Evolutionary conservation across 2,113 vertebrate genomes (phyloP).

Genomic region (Entosphenus tridentatus): DNA sequence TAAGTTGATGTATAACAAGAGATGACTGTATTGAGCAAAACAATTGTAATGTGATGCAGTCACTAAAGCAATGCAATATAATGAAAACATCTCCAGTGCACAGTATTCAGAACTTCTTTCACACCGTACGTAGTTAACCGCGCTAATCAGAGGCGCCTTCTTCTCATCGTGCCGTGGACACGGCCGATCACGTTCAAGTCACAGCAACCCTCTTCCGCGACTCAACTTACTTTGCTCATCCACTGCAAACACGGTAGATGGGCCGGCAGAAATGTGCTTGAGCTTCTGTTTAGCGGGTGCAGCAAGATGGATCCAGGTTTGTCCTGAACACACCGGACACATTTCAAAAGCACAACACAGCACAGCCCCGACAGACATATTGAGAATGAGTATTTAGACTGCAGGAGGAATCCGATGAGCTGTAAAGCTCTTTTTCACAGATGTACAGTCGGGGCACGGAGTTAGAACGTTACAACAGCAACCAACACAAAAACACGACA

Average conservation of each 20-base stretch:
- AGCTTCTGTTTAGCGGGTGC: slow-evolving; percentile 63
- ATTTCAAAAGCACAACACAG: slow-evolving; percentile 7
- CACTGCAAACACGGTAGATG: slow-evolving; percentile 47
- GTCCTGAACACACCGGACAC: slow-evolving; percentile 26
- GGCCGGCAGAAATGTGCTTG: slow-evolving; percentile 66
- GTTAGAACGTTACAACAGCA: not conserved
- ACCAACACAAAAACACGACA: not conserved
- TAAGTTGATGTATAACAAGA: too few relatives aligned
- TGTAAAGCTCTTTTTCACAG: slow-evolving; percentile 11
- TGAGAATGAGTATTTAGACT: slow-evolving; percentile 12
- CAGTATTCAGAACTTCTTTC: too few relatives aligned
- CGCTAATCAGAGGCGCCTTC: too few relatives aligned
- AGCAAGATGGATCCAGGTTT: slow-evolving; percentile 85
- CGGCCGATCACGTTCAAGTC: too few relatives aligned
- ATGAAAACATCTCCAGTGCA: too few relatives aligned
- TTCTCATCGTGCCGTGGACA: too few relatives aligned
- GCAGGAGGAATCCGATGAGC: slow-evolving; percentile 11
- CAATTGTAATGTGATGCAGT: too few relatives aligned
- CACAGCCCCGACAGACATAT: slow-evolving; percentile 9
- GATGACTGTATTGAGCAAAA: too few relatives aligned
- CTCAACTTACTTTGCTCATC: slow-evolving; percentile 54
- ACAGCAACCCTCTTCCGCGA: too few relatives aligned
- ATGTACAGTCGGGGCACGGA: slow-evolving; percentile 5
- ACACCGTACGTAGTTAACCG: too few relatives aligned
- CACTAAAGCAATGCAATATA: too few relatives aligned